phyloP scores from a whole-genome alignment of 2,113 vertebrate genomes.

The Recurvirostra avosetta region DNA sequence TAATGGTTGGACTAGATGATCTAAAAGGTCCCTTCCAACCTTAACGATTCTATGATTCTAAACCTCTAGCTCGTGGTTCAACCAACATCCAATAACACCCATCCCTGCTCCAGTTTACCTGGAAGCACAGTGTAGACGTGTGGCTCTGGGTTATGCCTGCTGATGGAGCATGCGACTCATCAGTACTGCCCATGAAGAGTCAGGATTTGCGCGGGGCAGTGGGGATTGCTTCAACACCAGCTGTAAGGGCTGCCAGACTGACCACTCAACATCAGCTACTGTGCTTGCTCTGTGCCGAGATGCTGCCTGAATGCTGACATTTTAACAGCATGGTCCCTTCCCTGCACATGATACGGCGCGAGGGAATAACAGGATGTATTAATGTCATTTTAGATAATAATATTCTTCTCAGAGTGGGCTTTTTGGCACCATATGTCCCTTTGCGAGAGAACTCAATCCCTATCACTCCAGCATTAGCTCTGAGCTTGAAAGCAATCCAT shows the following conservation, averaged over 20 bases:
- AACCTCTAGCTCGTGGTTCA: neutral
- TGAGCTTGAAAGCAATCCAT: conserved; percentile 34
- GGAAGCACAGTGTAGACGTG: neutral
- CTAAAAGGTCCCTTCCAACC: no score
- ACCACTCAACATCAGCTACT: neutral
- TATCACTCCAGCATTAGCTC: neutral
- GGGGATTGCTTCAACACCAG: neutral
- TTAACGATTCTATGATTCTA: no score
- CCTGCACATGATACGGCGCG: neutral
- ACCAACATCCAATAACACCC: neutral
- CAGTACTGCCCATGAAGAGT: neutral
- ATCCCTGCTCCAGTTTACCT: neutral
- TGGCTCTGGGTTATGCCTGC: neutral
- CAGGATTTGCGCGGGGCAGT: neutral
- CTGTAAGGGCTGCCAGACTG: neutral
- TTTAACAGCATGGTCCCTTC: neutral
- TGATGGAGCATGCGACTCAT: fast-evolving
- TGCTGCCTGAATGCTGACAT: conserved; percentile 8
- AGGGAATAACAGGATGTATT: conserved; percentile 47
- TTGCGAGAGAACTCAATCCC: neutral
- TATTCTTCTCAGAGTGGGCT: conserved; percentile 16
- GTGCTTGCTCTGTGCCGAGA: neutral
- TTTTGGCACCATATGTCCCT: conserved; percentile 26
- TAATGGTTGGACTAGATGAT: no score
- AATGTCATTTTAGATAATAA: conserved; percentile 49